Base-by-base conservation (phyloP, 2,113 vertebrate genomes). In the Pionites leucogaster region DNA sequence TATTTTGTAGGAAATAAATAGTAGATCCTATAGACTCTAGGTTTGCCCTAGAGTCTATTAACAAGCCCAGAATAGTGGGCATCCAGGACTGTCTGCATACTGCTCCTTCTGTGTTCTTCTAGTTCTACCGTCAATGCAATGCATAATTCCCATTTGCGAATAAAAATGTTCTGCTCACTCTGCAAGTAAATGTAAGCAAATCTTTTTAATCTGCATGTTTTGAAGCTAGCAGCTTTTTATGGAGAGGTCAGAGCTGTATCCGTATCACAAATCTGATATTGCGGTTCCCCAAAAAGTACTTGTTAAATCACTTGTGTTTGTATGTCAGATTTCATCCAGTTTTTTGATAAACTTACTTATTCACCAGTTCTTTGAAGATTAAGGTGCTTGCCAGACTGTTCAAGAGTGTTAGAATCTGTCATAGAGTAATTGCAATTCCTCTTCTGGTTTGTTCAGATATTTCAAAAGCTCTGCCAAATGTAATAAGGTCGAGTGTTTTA, bases 361-460 rank as follows among this genome's bases (percentile, higher is more conserved):
- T 87, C 33, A 50, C 44, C 20, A 55, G 33, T 91, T 74, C 81
- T 94, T 93, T 91, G 70, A 93, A 90, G 78, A 82, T 93, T 72
- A 28, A 80, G n/a, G 27, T 46, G 28, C 41, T 92, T 93, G 59
- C 33, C 44, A 72, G 82, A 41, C 24, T 31, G 35, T 44, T n/a
- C 13, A 82, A 39, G 47, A 67, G n/a, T 23, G 49, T 81, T 83
- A 88, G 41, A 67, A 86, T 84, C 39, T 92, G 55, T 63, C 44
- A 12, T 2, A 53, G 59, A 37, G 60, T 55, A 57, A 55, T 60
- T 82, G 24, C 1, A 14, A 29, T 42, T 94, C 76, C 18, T 75
- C 2, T 49, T 88, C 50, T 81, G 39, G 9, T 80, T 76, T 83
- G 24, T 80, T 93, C 52, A 67, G 64, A 24, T 81, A 41, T 80